Conservation (phyloP, 2,113 vertebrate species). For the Rafetus swinhoei region DNA sequence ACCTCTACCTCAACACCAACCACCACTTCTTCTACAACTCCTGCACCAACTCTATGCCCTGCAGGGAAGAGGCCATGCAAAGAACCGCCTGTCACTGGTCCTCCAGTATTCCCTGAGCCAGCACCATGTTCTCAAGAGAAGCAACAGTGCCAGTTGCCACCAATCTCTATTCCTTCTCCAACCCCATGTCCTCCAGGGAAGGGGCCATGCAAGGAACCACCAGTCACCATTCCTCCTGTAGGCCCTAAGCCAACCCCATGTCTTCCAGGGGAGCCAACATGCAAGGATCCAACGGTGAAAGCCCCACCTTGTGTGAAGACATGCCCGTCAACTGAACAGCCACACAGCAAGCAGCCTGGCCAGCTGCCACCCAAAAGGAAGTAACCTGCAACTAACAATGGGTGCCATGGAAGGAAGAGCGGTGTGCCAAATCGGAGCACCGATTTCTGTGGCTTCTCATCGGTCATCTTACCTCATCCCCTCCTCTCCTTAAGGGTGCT, state of each 20-base stretch:
- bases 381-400: background rate
- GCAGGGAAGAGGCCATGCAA: background rate
- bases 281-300: background rate
- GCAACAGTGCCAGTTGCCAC: background rate
- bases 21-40: fast-evolving
- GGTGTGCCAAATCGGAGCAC: background rate
- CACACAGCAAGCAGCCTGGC: constrained; percentile 44
- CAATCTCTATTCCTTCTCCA: background rate
- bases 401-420: background rate
- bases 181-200: fast-evolving
- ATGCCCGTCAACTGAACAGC: constrained; percentile 38
- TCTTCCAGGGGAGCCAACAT: background rate
- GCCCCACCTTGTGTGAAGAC: background rate
- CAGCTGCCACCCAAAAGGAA: constrained; percentile 45
- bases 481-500: background rate
- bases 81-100: background rate
- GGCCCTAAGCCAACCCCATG: fast-evolving
- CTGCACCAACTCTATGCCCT: fast-evolving
- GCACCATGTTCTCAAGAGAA: background rate
- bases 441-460: fast-evolving
- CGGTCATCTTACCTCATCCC: background rate
- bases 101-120: background rate
- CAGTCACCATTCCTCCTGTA: background rate
- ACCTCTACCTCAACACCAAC: background rate
- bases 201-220: background rate